Percentiles rank a stretch among this genome's conserved stretches.
These are phyloP conservation scores for Carassius gibelio DNA, from an alignment of 2,113 vertebrate species.

Conservation along the genomic window DNA sequence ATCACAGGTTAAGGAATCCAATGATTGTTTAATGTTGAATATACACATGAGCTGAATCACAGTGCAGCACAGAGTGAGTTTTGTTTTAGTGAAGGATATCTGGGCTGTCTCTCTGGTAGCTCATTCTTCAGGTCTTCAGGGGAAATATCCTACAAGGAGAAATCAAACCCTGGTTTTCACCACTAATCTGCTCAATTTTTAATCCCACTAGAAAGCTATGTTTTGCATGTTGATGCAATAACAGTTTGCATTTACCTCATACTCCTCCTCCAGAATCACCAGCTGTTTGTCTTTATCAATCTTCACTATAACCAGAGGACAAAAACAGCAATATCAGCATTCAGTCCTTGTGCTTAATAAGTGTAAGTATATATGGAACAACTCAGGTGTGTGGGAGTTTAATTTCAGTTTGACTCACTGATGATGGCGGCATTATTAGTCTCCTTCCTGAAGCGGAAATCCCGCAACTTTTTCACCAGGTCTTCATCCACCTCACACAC, in stretches of 20 bases:
- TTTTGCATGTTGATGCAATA: neutral
- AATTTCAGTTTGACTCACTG: slow-evolving; percentile 79
- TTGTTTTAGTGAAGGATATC: slow-evolving; percentile 77
- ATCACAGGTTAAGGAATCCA: slow-evolving; percentile 83
- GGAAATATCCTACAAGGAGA: slow-evolving; percentile 74
- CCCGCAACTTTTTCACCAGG: slow-evolving; percentile 89
- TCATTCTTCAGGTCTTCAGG: slow-evolving; percentile 77
- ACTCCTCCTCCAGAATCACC: slow-evolving; percentile 93
- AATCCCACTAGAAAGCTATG: neutral
- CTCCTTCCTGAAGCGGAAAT: slow-evolving; percentile 96
- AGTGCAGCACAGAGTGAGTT: neutral
- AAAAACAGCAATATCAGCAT: neutral
- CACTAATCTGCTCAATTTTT: neutral
- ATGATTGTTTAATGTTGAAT: neutral
- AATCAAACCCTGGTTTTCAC: slow-evolving; percentile 12
- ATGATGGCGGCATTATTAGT: slow-evolving; percentile 98
- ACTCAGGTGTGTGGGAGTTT: neutral
- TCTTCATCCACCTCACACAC: slow-evolving; percentile 95
- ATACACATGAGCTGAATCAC: neutral
- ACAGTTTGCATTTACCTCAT: slow-evolving; percentile 79
- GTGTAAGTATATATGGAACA: neutral
- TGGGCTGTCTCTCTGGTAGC: slow-evolving; percentile 79
- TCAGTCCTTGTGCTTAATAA: neutral
- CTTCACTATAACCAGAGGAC: slow-evolving; percentile 82
- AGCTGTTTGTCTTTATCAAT: slow-evolving; percentile 94